phyloP scores from a whole-genome alignment of 2,113 vertebrate genomes.

The Mormoops blainvillei region DNA sequence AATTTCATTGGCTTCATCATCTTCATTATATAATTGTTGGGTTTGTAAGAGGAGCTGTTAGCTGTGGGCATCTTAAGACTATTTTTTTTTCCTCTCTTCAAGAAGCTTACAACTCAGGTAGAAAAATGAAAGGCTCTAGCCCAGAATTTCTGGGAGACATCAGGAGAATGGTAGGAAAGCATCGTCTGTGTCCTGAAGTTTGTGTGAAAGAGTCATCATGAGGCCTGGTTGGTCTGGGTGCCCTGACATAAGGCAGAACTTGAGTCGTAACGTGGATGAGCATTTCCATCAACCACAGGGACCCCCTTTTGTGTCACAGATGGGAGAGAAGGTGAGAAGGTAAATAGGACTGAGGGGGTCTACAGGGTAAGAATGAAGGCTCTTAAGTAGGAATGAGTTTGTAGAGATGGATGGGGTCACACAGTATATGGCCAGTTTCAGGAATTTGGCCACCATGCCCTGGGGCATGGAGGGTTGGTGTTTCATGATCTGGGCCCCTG shows the following conservation, averaged over 20 bases:
- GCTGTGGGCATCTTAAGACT: neutral
- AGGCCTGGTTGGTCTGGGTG: neutral
- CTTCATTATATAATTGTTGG: neutral
- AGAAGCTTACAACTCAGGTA: neutral
- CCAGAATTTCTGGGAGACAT: neutral
- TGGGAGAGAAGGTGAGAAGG: neutral
- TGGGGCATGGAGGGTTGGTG: neutral
- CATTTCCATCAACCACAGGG: neutral
- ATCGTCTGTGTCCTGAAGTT: neutral
- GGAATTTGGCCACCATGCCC: neutral
- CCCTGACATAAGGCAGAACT: neutral
- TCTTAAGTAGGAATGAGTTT: neutral
- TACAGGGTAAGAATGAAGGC: neutral
- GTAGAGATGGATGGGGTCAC: neutral
- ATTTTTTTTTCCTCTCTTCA: neutral
- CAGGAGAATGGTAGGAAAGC: neutral
- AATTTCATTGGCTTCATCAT: neutral
- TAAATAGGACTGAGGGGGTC: neutral
- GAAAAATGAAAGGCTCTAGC: neutral
- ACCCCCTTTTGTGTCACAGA: neutral
- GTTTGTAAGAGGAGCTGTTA: neutral
- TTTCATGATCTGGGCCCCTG: neutral
- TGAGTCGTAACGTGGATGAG: neutral
- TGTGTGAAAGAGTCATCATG: neutral
- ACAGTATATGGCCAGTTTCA: neutral